A percentile compares a stretch with the other conserved stretches of the same genome.
These are phyloP conservation scores for Misgurnus anguillicaudatus DNA, from an alignment of 2,113 vertebrate species.

Conservation along the genomic window DNA sequence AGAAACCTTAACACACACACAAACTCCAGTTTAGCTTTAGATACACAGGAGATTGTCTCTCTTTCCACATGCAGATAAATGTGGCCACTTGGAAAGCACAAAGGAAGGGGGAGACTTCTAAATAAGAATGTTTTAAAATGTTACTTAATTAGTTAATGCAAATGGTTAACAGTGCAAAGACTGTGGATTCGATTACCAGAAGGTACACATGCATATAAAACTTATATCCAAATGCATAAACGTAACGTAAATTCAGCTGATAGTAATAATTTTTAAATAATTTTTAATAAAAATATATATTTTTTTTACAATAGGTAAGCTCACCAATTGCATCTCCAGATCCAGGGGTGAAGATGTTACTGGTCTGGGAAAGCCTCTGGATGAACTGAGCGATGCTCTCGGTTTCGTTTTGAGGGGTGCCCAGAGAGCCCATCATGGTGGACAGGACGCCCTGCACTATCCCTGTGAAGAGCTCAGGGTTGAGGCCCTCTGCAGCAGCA, in stretches of 20 bases:
- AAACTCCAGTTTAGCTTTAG: not conserved
- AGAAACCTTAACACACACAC: conserved; percentile 77
- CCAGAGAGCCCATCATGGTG: conserved; percentile 87
- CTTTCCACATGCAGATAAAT: too few relatives aligned
- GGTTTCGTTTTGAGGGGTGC: conserved; percentile 82
- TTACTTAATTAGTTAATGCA: too few relatives aligned
- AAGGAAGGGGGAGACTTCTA: too few relatives aligned
- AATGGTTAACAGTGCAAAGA: too few relatives aligned
- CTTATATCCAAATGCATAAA: too few relatives aligned
- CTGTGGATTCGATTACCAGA: too few relatives aligned
- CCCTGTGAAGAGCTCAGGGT: conserved; percentile 86
- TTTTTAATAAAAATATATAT: too few relatives aligned
- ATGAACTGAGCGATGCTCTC: conserved; percentile 93
- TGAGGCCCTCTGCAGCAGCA: conserved; percentile 70
- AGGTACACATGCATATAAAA: too few relatives aligned
- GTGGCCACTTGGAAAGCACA: too few relatives aligned
- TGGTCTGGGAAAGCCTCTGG: conserved; percentile 87
- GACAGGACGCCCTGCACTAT: conserved; percentile 89
- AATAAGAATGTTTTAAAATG: too few relatives aligned
- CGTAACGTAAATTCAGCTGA: too few relatives aligned
- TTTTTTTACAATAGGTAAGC: conserved; percentile 17
- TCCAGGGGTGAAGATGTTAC: conserved; percentile 87
- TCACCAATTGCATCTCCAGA: conserved; percentile 81
- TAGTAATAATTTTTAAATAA: too few relatives aligned
- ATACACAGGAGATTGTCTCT: not conserved